A percentile compares a stretch with the other conserved stretches of the same genome.
Evolutionary conservation across 1,140 invertebrate genomes (phyloP).

Genomic region (Ceratina calcarata): DNA sequence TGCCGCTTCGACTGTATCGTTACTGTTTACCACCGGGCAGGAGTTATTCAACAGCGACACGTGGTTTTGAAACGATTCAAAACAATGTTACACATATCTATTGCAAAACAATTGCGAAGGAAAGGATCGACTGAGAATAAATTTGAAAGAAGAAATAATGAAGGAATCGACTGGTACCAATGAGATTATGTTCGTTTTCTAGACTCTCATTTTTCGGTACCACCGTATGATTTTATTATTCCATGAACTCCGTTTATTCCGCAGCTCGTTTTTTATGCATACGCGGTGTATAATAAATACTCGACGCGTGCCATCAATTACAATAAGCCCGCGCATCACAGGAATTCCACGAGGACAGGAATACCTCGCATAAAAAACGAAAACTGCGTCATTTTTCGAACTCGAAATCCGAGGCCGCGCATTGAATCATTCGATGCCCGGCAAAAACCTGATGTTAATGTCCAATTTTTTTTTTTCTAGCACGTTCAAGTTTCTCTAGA

Average conservation of each 20-base stretch:
- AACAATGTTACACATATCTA: too few relatives aligned
- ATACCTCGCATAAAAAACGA: constrained; percentile 20
- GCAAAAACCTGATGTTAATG: background rate
- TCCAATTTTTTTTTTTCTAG: background rate
- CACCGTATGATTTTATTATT: background rate
- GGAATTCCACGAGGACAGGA: constrained; percentile 1
- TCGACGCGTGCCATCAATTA: constrained; percentile 9
- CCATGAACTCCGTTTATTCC: background rate
- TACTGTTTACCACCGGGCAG: background rate
- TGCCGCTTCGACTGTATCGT: background rate
- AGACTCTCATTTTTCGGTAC: background rate
- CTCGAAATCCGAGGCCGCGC: background rate
- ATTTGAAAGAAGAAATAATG: too few relatives aligned
- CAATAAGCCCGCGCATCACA: constrained; percentile 9
- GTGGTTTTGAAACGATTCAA: background rate
- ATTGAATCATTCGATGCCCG: background rate
- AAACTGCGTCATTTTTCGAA: background rate
- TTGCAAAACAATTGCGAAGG: too few relatives aligned
- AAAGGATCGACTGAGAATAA: too few relatives aligned
- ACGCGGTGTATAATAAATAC: background rate
- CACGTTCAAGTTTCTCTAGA: background rate
- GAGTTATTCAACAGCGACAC: constrained; percentile 8
- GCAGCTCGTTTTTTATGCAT: background rate
- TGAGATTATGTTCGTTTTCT: too few relatives aligned
- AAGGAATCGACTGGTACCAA: too few relatives aligned